Evolutionary conservation across 2,888 invertebrate species (phyloP).

Genomic region (Plebejus anna): DNA sequence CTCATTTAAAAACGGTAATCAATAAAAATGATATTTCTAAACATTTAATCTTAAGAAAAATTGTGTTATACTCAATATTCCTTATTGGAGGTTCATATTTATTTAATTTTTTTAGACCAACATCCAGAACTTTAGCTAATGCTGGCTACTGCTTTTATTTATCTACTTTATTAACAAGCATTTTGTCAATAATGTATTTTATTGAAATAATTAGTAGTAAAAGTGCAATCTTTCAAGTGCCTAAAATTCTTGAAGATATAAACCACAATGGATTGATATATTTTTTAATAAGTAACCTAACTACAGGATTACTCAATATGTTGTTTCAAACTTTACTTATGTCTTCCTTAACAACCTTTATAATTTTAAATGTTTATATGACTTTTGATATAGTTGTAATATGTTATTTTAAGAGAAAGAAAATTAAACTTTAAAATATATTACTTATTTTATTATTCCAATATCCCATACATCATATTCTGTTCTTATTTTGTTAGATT

Average conservation of each 20-base stretch:
- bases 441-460: background rate
- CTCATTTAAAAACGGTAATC: constrained; percentile 81
- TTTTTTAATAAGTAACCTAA: constrained; percentile 90
- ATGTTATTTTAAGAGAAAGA: constrained; percentile 59
- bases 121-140: constrained; percentile 92
- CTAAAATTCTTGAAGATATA: constrained; percentile 83
- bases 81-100: constrained; percentile 70
- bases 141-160: constrained; percentile 89
- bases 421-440: constrained; percentile 62
- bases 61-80: constrained; percentile 44
- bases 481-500: background rate
- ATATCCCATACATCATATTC: background rate
- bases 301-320: constrained; percentile 92
- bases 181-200: constrained; percentile 77
- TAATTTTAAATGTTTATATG: constrained; percentile 82
- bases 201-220: constrained; percentile 62
- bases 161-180: constrained; percentile 81
- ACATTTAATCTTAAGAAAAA: constrained; percentile 42
- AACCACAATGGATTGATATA: constrained; percentile 91
- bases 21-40: constrained; percentile 52
- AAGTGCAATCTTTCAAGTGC: constrained; percentile 50
- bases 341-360: constrained; percentile 57
- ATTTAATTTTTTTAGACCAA: constrained; percentile 73
- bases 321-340: constrained; percentile 81
- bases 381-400: constrained; percentile 51